Evolutionary conservation across 2,797 vertebrate genomes (phyloP).

Genomic region (Sarcoramphus papa): DNA sequence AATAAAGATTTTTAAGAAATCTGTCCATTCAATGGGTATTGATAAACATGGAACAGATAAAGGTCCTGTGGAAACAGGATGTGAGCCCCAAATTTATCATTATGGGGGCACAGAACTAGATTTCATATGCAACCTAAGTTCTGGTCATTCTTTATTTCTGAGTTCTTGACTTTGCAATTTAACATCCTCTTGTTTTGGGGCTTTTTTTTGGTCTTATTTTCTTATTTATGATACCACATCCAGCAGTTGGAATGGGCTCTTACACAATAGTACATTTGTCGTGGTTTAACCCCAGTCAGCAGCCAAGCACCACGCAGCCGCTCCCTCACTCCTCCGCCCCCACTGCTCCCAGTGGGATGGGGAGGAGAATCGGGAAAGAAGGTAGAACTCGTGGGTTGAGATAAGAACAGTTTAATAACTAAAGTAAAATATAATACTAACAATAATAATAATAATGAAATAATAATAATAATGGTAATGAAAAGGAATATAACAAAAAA

Average conservation of each 20-base stretch:
- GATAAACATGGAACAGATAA: background rate
- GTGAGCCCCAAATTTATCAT: background rate
- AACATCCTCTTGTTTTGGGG: background rate
- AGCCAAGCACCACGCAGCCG: too few relatives aligned
- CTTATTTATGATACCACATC: background rate
- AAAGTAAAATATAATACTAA: too few relatives aligned
- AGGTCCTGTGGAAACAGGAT: background rate
- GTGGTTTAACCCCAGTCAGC: too few relatives aligned
- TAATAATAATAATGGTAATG: too few relatives aligned
- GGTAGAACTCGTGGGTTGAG: too few relatives aligned
- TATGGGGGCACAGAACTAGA: background rate
- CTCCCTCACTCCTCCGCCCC: too few relatives aligned
- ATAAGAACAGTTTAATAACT: too few relatives aligned
- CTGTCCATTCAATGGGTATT: background rate
- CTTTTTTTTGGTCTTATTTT: background rate
- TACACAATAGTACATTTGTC: background rate
- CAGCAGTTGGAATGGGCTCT: background rate
- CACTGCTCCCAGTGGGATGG: too few relatives aligned
- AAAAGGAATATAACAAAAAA: too few relatives aligned
- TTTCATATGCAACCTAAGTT: background rate
- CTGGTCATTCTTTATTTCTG: background rate
- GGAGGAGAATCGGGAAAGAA: too few relatives aligned
- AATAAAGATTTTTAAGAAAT: background rate
- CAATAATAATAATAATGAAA: too few relatives aligned
- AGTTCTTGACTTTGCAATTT: background rate